Conservation (phyloP, 2,113 vertebrate genomes). For the Halichoerus grypus region DNA sequence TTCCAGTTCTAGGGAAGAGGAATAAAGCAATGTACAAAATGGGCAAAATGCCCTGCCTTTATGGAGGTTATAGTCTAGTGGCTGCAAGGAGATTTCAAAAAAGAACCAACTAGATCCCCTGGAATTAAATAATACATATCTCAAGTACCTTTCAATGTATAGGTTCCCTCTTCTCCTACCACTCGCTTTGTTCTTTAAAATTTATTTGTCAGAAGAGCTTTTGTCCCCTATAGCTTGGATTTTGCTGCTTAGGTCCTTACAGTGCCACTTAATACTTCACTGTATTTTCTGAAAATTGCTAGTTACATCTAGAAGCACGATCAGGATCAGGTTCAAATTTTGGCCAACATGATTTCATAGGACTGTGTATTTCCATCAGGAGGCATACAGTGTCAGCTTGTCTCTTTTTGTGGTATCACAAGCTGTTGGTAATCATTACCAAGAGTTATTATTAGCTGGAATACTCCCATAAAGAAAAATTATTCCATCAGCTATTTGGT, state of each 20-base stretch:
- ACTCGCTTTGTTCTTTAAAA: neutral
- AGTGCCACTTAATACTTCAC: neutral
- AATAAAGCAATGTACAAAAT: too few species aligned
- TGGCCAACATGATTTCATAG: neutral
- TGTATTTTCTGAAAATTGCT: too few species aligned
- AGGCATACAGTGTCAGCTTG: too few species aligned
- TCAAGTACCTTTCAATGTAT: neutral
- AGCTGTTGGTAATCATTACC: neutral
- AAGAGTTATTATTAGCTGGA: neutral
- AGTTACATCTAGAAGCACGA: neutral
- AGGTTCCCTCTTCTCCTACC: neutral
- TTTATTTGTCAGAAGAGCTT: neutral
- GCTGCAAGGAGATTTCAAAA: neutral
- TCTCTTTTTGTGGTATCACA: neutral
- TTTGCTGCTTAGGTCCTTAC: neutral
- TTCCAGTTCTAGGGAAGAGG: neutral
- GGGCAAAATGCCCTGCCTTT: neutral
- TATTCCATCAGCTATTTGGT: neutral
- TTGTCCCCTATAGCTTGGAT: neutral
- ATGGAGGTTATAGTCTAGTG: neutral
- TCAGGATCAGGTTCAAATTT: neutral
- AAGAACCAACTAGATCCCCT: neutral
- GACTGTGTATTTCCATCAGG: neutral
- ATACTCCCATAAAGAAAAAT: neutral
- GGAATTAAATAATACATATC: neutral